A percentile compares a stretch with the other conserved stretches of the same genome.
Evolutionary conservation across 2,797 vertebrate species (phyloP).

Genomic region (Gila robusta): DNA sequence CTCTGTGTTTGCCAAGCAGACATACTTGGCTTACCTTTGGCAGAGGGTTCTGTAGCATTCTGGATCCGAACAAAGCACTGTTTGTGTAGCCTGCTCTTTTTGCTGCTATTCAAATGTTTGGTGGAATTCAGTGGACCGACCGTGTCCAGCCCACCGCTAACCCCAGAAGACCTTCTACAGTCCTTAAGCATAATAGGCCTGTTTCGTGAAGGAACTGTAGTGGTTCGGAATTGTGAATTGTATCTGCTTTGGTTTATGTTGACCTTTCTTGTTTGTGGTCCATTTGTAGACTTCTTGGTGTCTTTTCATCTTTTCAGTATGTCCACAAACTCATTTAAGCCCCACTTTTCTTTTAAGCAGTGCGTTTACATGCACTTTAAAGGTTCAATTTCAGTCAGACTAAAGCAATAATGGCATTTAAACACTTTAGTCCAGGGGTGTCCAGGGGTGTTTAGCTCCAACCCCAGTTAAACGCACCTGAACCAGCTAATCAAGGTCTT

Average conservation of each 20-base stretch:
- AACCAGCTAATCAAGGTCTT: background rate
- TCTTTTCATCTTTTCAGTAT: background rate
- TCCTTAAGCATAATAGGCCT: conserved; percentile 15
- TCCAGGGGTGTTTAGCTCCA: background rate
- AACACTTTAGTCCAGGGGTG: background rate
- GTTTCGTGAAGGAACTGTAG: background rate
- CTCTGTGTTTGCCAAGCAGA: conserved; percentile 57
- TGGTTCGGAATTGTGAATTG: background rate
- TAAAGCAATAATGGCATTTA: background rate
- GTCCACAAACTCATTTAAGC: background rate
- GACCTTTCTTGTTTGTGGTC: background rate
- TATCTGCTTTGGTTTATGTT: conserved; percentile 1
- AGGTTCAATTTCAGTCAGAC: background rate
- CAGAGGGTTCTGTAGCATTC: conserved; percentile 51
- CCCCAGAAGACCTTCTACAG: conserved; percentile 21
- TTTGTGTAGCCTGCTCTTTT: conserved; percentile 74
- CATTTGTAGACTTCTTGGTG: background rate
- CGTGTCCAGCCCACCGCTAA: conserved; percentile 24
- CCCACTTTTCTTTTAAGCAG: background rate
- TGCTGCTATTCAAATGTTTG: conserved; percentile 80
- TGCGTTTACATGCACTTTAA: background rate
- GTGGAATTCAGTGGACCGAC: conserved; percentile 73
- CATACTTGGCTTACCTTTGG: conserved; percentile 69
- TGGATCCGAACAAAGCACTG: conserved; percentile 72
- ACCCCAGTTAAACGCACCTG: background rate